Base-by-base conservation (phyloP, 2,888 invertebrate species). In the Acronicta leporina region DNA sequence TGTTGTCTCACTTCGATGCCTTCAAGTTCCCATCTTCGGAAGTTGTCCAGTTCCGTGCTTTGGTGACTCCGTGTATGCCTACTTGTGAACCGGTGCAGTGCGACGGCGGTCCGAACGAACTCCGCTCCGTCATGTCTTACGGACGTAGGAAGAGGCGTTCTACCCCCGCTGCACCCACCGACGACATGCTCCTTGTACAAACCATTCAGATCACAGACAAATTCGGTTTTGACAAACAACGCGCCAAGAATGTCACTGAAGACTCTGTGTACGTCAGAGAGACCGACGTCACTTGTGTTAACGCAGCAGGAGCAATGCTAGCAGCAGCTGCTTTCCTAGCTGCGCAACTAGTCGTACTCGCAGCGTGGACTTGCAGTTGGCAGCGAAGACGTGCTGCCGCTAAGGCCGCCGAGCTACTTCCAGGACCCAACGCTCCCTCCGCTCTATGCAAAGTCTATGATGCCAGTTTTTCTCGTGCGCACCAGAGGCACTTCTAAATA, bases 21-120 rank as follows among this genome's bases (percentile, higher is more conserved):
- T 99, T 99, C 96, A 98, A 99, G 91, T 99, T 99, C 95, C 98
- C 98, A 44, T 98, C 98, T 50, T 98, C 98, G 13, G 98, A 98
- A 88, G 97, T 98, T 46, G 98, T 99, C 1, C 98, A 98, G 88
- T 99, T 99, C 96, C 96, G 98, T 69, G 98, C 98, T n/a, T 91
- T 98, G 83, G 98, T 99, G 41, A 98, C 98, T 3, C 98, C 98
- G 0, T 98, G 98, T 89, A 97, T 99, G 97, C 98, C 98, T 25
- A 96, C 96, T 44, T 99, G 98, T 90, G 98, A 98, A 86, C 98
- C 98, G 9, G 98, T 98, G 10, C 97, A 97, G 85, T 98, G 98
- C 88, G 97, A 98, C 82, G 98, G 98, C 82, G 96, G 97, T 51
- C 97, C 97, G 62, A 98, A 98, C 67, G 97, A 97, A 83, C 95